Evolutionary conservation across 2,113 vertebrate species (phyloP).

Genomic region (Ceyx cyanopectus): DNA sequence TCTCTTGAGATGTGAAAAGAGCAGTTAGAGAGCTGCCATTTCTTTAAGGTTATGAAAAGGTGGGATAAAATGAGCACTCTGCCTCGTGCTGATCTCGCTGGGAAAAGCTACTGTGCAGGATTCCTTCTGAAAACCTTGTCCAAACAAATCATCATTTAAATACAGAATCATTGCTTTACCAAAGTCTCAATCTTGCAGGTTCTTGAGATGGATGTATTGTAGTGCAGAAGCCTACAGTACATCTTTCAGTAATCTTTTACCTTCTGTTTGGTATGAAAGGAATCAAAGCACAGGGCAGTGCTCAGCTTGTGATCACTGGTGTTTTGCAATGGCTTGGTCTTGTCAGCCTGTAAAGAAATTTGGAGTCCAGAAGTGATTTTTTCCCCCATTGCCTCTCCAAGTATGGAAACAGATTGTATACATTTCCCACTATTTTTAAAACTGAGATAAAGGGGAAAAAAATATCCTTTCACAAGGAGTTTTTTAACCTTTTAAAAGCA

Average conservation of each 20-base stretch:
- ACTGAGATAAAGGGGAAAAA: neutral
- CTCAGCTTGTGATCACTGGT: neutral
- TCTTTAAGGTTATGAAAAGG: conserved; percentile 18
- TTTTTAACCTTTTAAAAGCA: neutral
- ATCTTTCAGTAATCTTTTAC: neutral
- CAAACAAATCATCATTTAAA: conserved; percentile 44
- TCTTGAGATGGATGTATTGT: neutral
- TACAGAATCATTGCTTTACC: conserved; percentile 19
- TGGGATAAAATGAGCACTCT: neutral
- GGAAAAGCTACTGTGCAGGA: neutral
- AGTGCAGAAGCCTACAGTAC: neutral
- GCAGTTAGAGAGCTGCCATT: neutral
- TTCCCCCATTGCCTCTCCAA: neutral
- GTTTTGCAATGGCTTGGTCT: accelerated
- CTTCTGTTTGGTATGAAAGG: neutral
- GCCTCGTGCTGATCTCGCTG: neutral
- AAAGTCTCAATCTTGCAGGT: neutral
- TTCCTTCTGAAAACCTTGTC: conserved; percentile 36
- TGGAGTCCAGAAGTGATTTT: neutral
- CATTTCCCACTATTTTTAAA: neutral
- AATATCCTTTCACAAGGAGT: neutral
- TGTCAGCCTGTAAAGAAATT: neutral
- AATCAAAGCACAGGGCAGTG: neutral
- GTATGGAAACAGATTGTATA: neutral
- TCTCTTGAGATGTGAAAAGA: neutral